Percentiles rank a stretch among this genome's conserved stretches.
These are phyloP conservation scores for Hexactinellida sp. DNA, from an alignment of 37 sponge, comb jelly and placozoan species.

Conservation along the genomic window DNA sequence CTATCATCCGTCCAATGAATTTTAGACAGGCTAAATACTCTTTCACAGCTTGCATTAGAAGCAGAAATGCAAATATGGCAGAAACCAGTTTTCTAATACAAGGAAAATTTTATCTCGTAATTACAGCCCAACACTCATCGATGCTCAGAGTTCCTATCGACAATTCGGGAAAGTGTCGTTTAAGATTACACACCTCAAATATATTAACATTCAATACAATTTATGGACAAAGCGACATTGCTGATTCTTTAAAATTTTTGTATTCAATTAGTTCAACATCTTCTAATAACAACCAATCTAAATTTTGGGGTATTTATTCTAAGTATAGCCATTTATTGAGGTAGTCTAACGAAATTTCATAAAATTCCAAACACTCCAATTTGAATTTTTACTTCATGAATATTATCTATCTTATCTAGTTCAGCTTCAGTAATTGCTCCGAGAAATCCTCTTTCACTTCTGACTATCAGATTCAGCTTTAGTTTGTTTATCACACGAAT, in stretches of 20 bases:
- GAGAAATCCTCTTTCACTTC: background rate
- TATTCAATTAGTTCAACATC: background rate
- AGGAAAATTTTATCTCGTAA: background rate
- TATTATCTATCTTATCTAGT: background rate
- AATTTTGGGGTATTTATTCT: background rate
- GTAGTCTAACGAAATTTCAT: background rate
- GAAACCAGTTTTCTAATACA: background rate
- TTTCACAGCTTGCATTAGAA: conserved; percentile 7
- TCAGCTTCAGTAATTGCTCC: background rate
- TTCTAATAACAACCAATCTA: background rate
- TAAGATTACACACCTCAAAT: background rate
- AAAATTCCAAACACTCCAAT: background rate
- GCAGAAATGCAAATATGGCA: background rate
- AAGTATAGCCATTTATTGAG: background rate
- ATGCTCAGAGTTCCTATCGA: background rate
- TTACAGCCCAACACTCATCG: background rate
- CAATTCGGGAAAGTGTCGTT: background rate
- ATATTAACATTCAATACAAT: background rate
- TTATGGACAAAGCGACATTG: background rate
- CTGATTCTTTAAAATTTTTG: background rate
- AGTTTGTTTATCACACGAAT: background rate
- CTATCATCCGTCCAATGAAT: background rate
- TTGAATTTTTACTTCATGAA: background rate
- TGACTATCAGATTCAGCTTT: background rate
- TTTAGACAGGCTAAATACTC: background rate